A percentile compares a stretch with the other conserved stretches of the same genome.
Evolutionary conservation across 2,113 vertebrate genomes (phyloP).

Genomic region (Eudyptes chrysolophus): DNA sequence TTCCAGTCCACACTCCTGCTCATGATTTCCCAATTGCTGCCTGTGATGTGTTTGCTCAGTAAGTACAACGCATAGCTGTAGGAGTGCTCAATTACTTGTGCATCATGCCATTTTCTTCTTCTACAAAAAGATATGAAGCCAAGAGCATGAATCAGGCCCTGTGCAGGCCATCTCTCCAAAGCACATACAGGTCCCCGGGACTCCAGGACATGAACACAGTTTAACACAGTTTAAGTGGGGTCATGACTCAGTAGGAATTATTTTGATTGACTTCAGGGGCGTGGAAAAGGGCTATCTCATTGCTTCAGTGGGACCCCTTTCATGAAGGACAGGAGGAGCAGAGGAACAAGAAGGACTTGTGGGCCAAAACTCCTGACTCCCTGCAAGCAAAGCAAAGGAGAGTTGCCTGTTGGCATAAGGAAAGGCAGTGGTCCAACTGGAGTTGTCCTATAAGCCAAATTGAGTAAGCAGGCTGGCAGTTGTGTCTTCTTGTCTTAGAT

Average conservation of each 20-base stretch:
- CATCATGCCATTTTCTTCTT: not conserved
- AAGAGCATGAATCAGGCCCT: not conserved
- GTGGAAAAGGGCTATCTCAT: not conserved
- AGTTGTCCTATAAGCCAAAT: not conserved
- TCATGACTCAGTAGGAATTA: not conserved
- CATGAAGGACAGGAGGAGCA: not conserved
- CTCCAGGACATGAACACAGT: not conserved
- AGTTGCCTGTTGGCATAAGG: fast-evolving
- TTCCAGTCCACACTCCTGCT: not conserved
- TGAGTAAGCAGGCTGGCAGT: not conserved
- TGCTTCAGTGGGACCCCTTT: not conserved
- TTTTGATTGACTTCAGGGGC: not conserved
- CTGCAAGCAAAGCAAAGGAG: not conserved
- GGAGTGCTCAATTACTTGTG: not conserved
- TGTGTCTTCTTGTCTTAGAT: not conserved
- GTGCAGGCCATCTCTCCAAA: not conserved
- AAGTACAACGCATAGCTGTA: not conserved
- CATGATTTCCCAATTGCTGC: not conserved
- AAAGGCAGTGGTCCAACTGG: not conserved
- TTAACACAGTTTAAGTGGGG: not conserved
- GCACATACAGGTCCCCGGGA: fast-evolving
- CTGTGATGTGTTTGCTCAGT: not conserved
- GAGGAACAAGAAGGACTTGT: not conserved
- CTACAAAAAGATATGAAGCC: not conserved
- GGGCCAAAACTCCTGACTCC: not conserved